Base-by-base conservation (phyloP, 1,140 invertebrate genomes). In the Coptotermes formosanus region DNA sequence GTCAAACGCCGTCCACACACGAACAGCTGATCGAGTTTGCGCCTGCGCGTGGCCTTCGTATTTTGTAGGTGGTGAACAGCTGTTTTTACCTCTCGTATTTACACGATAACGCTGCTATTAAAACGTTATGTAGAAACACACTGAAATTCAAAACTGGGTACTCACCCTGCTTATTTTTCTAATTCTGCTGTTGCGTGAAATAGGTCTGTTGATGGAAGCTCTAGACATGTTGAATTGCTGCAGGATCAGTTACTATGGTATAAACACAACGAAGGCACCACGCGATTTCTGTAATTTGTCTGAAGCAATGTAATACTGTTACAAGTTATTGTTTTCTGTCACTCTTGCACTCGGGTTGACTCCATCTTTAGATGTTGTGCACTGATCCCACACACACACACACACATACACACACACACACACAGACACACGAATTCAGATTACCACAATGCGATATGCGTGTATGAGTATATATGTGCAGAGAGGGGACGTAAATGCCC, bases 121-220 rank as follows among this genome's bases (percentile, higher is more conserved):
- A 55, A 48, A 19, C 19, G 2, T 55, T 19, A 55, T 55, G 19
- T 19, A 2, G 19, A 55, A 55, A 12, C 19, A 19, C 1, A 55
- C 3, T 55, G 19, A 55, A 55, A 16, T 55, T 1, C 4, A 55
- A 30, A 69, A 11, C 16, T 75, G 4, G 0, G 88, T 88, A 90
- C 91, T 86, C 89, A 92, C 91, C 91, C 91, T 91, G 87, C 91
- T 92, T 88, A 92, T 92, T 88, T 92, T 92, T 84, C 91, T 89
- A 69, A 91, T 90, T 88, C 85, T 64, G 75, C 82, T 86, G 75
- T 69, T 86, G 21, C 91, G 90, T 85, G 90, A 89, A 88, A 91
- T 90, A 85, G 91, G 91, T 89, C 91, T 92, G 89, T 90, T 92
- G 88, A 92, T 90, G 87, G 91, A 91, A 87, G 90, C 90, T 87